phyloP scores from a whole-genome alignment of 1,140 invertebrate genomes.

The Philotrypesis tridentata region DNA sequence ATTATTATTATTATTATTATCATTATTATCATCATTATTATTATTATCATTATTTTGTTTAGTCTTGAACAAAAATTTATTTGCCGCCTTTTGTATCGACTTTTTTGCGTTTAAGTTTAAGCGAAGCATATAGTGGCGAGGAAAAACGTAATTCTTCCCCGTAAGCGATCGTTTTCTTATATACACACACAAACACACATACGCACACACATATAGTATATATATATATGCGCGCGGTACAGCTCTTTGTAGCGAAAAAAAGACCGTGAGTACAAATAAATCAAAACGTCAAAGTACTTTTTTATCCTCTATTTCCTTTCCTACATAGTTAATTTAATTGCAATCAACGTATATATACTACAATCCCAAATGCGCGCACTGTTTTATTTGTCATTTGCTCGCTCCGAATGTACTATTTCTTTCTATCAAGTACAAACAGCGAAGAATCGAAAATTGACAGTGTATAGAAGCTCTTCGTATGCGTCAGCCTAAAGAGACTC shows the following conservation, averaged over 20 bases:
- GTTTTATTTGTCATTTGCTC: background rate
- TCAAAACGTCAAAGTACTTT: background rate
- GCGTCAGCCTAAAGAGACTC: background rate
- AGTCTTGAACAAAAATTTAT: constrained; percentile 30
- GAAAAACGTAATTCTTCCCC: background rate
- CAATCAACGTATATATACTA: too few species aligned
- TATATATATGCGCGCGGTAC: too few species aligned
- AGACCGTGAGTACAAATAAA: constrained; percentile 10
- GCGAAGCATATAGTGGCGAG: background rate
- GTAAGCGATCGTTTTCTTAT: background rate
- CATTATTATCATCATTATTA: too few species aligned
- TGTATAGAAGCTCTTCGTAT: background rate
- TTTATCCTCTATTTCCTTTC: background rate
- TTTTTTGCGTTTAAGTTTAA: constrained; percentile 2
- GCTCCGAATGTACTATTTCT: background rate
- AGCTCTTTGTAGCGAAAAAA: background rate
- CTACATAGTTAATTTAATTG: constrained; percentile 1
- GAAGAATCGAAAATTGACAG: background rate
- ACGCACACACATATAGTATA: too few species aligned
- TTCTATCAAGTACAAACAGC: too few species aligned
- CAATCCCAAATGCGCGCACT: background rate
- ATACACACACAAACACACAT: too few species aligned
- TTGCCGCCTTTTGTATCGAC: background rate
- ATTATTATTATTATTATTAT: too few species aligned
- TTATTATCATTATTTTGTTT: too few species aligned